These are phyloP conservation scores for Phyllostomus discolor DNA, from an alignment of 2,113 vertebrate genomes.

Conservation along the genomic window DNA sequence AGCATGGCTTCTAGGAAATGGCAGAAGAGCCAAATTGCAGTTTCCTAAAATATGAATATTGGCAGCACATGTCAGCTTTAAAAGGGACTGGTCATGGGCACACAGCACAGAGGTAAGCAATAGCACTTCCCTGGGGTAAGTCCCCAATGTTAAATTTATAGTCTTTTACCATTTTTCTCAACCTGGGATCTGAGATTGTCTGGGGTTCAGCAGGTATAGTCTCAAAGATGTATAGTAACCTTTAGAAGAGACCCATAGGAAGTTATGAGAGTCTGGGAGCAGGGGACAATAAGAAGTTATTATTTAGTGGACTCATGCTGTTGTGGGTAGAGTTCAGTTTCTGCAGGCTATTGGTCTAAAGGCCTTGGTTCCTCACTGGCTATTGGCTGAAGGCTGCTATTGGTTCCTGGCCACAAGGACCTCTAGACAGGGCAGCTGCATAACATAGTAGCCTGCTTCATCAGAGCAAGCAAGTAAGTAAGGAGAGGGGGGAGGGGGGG, in stretches of 20 bases:
- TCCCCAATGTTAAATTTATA: not conserved
- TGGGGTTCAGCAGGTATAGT: not conserved
- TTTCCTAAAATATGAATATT: conserved; percentile 36
- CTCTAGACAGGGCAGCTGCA: not conserved
- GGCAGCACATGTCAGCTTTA: not conserved
- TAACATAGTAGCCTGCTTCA: not conserved
- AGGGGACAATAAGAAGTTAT: not conserved
- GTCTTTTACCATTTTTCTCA: not conserved
- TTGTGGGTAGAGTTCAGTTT: not conserved
- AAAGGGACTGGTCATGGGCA: not conserved
- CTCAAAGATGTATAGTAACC: not conserved
- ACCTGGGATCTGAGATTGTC: not conserved
- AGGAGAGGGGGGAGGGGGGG: too few relatives aligned
- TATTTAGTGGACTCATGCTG: not conserved
- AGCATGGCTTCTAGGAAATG: not conserved
- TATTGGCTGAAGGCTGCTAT: not conserved
- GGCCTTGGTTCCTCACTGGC: not conserved
- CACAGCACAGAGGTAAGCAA: not conserved
- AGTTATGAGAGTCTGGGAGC: not conserved
- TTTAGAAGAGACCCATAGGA: not conserved
- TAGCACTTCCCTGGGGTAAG: not conserved
- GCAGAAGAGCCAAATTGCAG: not conserved
- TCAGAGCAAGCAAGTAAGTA: not conserved
- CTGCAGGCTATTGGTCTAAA: not conserved
- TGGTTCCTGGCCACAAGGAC: not conserved